Conservation (phyloP, 2,797 vertebrate species). For the Synanceia verrucosa region DNA sequence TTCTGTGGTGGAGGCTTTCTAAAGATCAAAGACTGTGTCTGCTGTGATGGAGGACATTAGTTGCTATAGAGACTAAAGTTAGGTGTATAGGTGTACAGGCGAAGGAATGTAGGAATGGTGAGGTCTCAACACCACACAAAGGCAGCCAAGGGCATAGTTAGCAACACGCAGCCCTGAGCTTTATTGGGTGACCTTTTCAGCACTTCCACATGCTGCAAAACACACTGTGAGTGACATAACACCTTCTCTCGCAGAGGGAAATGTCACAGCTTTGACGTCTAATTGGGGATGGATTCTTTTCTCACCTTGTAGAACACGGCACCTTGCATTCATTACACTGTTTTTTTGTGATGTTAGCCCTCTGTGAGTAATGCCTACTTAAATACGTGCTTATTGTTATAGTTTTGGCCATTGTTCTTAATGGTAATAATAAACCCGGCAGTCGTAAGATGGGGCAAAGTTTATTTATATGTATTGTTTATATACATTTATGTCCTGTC, state of each 20-base stretch:
- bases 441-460: background rate
- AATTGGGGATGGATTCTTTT: background rate
- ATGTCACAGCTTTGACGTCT: background rate
- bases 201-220: conserved; percentile 11
- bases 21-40: background rate
- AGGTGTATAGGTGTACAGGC: conserved; percentile 17
- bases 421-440: background rate
- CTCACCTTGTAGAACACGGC: background rate
- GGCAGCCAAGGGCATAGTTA: background rate
- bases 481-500: no score
- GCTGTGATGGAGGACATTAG: conserved; percentile 11
- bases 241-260: background rate
- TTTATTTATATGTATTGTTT: background rate
- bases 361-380: background rate
- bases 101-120: conserved; percentile 25
- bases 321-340: background rate
- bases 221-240: conserved; percentile 4
- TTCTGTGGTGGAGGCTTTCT: background rate
- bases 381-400: background rate
- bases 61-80: conserved; percentile 48
- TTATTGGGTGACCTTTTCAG: conserved; percentile 36
- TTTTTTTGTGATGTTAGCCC: background rate
- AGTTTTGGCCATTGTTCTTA: background rate
- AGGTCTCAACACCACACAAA: background rate
- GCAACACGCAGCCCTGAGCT: background rate